Evolutionary conservation across 2,888 invertebrate species (phyloP).

Genomic region (Phymatocera aterrima): DNA sequence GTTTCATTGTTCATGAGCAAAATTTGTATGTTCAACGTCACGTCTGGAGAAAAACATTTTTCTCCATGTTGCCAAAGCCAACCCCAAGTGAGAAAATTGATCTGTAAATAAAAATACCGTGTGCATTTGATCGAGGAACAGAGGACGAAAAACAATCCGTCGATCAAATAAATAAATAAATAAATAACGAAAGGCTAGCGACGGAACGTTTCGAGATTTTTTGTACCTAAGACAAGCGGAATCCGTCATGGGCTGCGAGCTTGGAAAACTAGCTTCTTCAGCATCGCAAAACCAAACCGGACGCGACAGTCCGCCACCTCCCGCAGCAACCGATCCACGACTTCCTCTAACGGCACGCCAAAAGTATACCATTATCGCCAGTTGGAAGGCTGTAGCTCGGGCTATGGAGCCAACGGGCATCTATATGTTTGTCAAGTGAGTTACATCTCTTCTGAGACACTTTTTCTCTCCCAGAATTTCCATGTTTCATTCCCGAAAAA

Average conservation of each 20-base stretch:
- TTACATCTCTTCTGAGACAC: conserved; percentile 61
- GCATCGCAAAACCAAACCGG: conserved; percentile 74
- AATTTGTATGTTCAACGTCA: background rate
- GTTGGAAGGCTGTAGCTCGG: conserved; percentile 93
- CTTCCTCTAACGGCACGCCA: conserved; percentile 90
- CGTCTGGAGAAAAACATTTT: background rate
- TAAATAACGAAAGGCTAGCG: background rate
- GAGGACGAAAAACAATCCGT: background rate
- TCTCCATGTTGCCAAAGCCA: background rate
- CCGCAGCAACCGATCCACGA: conserved; percentile 85
- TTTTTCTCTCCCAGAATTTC: background rate
- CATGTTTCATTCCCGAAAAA: background rate
- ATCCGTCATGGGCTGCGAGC: conserved; percentile 85
- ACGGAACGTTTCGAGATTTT: conserved; percentile 35
- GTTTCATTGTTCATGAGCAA: background rate
- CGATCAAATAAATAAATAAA: background rate
- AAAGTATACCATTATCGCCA: conserved; percentile 91
- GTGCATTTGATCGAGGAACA: background rate
- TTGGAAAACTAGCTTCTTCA: conserved; percentile 83
- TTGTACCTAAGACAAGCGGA: background rate
- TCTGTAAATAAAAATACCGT: background rate
- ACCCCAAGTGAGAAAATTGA: background rate
- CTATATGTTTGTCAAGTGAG: conserved; percentile 95
- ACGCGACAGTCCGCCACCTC: conserved; percentile 80
- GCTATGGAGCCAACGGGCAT: conserved; percentile 93